A percentile compares a stretch with the other conserved stretches of the same genome.
Evolutionary conservation across 2,888 invertebrate species (phyloP).

Genomic region (Phaedon cochleariae): DNA sequence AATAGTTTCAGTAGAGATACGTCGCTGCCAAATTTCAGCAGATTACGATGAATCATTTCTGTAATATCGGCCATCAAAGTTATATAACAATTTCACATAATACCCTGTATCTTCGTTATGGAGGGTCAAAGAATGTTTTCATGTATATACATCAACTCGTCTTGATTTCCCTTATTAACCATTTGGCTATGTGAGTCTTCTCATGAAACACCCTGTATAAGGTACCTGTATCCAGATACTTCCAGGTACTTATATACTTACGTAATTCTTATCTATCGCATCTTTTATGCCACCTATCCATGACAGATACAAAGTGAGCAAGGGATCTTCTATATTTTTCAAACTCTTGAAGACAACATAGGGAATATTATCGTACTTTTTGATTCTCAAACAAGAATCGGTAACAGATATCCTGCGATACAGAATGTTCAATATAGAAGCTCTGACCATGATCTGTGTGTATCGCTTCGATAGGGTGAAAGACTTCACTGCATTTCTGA

Average conservation of each 20-base stretch:
- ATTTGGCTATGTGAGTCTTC: too few species aligned
- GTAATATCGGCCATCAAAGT: too few species aligned
- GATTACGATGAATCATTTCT: too few species aligned
- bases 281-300: constrained; percentile 30
- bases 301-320: constrained; percentile 14
- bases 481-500: constrained; percentile 22
- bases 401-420: constrained; percentile 24
- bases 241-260: constrained; percentile 19
- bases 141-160: too few species aligned
- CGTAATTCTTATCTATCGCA: constrained; percentile 31
- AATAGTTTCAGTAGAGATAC: too few species aligned
- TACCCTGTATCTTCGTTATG: too few species aligned
- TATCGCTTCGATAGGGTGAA: constrained; percentile 27
- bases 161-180: too few species aligned
- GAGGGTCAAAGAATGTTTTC: too few species aligned
- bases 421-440: constrained; percentile 33
- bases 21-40: too few species aligned
- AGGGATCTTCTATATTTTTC: constrained; percentile 19
- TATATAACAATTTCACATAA: too few species aligned
- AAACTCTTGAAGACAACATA: constrained; percentile 22
- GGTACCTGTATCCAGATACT: background rate
- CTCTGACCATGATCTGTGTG: constrained; percentile 18
- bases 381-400: constrained; percentile 21
- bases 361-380: constrained; percentile 19
- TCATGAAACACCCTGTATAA: too few species aligned